Base-by-base conservation (phyloP, 2,888 invertebrate species). In the Cerastis rubricosa region DNA sequence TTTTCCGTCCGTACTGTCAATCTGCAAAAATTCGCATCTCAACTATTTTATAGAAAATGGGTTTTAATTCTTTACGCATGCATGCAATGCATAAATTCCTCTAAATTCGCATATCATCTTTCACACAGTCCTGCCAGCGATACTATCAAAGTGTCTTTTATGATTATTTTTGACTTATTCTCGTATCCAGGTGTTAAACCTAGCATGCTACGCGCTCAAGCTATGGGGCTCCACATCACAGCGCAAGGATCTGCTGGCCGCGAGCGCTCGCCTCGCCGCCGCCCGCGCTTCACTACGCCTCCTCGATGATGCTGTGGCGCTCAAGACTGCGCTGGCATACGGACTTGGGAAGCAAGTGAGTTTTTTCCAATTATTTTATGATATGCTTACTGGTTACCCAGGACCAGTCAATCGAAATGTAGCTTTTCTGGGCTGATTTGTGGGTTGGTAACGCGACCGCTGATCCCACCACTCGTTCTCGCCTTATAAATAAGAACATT, bases 221-320 rank as follows among this genome's bases (percentile, higher is more conserved):
- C 95, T 98, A 77, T 97, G 97, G 88, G 98, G 98, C 9, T 95
- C 98, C 22, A 95, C 97, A 64, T 89, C 96, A n/a, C 94, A 97
- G 35, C 95, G 97, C 88, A 94, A 96, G 85, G 94, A 97, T 0
- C 92, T 97, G 59, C 82, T 97, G 87, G 95, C 97, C 11, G 97
- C 97, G 59, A 98, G 98, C 91, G 98, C 97, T 35, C 97, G 97
- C 86, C 97, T 98, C 89, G 98, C 98, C 9, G 97, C 97, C 54
- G 98, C 98, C 12, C 97, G 99, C 88, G 97, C 98, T 3, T 97
- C 98, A 2, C 91, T 98, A 80, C 97, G 99, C 14, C 97, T 99
- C 61, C 97, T 99, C 86, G 99, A 99, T 93, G 99, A 99, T 90
- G 97, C 98, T 71, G 98, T 98, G 0, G 98, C 98, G 95, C 92